Percentiles rank a stretch among this genome's conserved stretches.
These are phyloP conservation scores for Coptodon rendalli DNA, from an alignment of 2,113 vertebrate genomes.

Conservation along the genomic window DNA sequence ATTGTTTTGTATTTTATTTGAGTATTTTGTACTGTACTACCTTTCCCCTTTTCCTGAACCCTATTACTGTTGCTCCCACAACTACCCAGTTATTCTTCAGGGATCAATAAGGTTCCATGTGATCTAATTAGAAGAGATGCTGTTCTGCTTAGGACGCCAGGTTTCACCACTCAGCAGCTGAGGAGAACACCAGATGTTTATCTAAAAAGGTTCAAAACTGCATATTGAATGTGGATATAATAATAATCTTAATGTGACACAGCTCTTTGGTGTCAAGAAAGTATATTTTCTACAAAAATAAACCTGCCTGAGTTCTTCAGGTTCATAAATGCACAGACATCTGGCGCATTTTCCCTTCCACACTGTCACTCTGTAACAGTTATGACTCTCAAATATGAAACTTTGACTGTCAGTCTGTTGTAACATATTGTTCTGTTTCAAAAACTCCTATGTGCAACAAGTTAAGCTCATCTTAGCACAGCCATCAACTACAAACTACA, in stretches of 20 bases:
- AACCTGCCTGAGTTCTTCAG: not conserved
- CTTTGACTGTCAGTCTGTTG: not conserved
- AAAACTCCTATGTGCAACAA: not conserved
- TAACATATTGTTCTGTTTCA: not conserved
- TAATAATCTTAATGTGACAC: not conserved
- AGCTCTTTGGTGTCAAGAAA: not conserved
- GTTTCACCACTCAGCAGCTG: not conserved
- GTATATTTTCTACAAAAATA: not conserved
- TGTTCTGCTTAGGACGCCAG: not conserved
- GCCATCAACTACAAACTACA: not conserved
- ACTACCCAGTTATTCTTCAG: not conserved
- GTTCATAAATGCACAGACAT: not conserved
- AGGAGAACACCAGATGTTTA: not conserved
- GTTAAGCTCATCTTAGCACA: not conserved
- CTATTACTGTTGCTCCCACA: not conserved
- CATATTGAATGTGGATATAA: not conserved
- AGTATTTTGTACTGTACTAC: not conserved
- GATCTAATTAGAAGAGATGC: not conserved
- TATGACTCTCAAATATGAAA: not conserved
- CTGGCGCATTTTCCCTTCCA: not conserved
- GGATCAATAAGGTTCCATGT: constrained; percentile 19
- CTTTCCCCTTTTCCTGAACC: not conserved
- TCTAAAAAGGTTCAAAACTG: not conserved
- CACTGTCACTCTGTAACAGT: not conserved
- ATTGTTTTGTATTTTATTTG: constrained; percentile 13